Conservation (phyloP, 2,797 vertebrate species). For the Macroramphosus scolopax region DNA sequence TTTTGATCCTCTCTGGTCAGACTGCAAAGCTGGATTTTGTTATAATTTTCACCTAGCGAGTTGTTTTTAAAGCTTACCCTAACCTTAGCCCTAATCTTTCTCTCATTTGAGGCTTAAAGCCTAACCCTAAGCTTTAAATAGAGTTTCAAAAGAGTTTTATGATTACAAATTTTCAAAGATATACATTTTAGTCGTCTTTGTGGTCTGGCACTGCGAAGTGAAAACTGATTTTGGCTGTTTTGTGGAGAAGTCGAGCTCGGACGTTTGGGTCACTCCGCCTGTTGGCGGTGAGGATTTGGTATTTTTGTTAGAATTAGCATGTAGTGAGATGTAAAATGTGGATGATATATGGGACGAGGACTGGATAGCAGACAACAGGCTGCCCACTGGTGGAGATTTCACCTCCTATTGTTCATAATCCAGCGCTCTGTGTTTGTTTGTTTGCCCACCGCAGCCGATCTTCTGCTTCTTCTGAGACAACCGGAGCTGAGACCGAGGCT, state of each 20-base stretch:
- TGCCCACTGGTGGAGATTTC: slow-evolving; percentile 14
- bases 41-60: slow-evolving; percentile 61
- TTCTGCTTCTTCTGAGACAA: slow-evolving; percentile 40
- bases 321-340: slow-evolving; percentile 26
- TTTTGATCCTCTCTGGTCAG: slow-evolving; percentile 38
- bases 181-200: slow-evolving; percentile 12
- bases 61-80: slow-evolving; percentile 58
- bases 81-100: slow-evolving; percentile 62
- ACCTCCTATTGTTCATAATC: slow-evolving; percentile 33
- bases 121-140: slow-evolving; percentile 53
- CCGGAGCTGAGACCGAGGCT: slow-evolving; percentile 24
- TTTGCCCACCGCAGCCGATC: slow-evolving; percentile 52
- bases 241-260: slow-evolving; percentile 36
- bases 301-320: slow-evolving; percentile 56
- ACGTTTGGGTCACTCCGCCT: slow-evolving; percentile 35
- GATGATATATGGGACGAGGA: slow-evolving; percentile 47
- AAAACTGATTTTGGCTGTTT: slow-evolving; percentile 55
- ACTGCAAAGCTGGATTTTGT: slow-evolving; percentile 44
- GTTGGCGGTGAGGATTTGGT: slow-evolving; percentile 36
- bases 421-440: slow-evolving; percentile 59
- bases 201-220: slow-evolving; percentile 46
- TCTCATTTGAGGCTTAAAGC: slow-evolving; percentile 50
- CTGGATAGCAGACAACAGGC: slow-evolving; percentile 27
- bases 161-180: slow-evolving; percentile 49
- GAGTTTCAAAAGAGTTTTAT: slow-evolving; percentile 54